Evolutionary conservation across 2,888 invertebrate species (phyloP).

Genomic region (Drosophila maculinotata): DNA sequence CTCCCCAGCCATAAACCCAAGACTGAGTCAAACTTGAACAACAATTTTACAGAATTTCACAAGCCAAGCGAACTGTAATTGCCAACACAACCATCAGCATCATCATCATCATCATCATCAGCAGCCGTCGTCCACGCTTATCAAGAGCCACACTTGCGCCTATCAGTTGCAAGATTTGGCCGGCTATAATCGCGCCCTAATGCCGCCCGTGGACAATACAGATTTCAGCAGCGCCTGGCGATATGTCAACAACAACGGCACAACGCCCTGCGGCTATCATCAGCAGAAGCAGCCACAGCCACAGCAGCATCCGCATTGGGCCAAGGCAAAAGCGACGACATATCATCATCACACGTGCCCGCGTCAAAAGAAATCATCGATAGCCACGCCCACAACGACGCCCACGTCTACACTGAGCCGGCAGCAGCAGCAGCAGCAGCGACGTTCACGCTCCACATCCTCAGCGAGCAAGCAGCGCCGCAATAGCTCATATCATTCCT

Average conservation of each 20-base stretch:
- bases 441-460: slow-evolving; percentile 63
- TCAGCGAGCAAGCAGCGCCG: slow-evolving; percentile 74
- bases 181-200: slow-evolving; percentile 77
- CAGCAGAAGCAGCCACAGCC: slow-evolving; percentile 50
- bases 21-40: slow-evolving; percentile 10
- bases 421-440: slow-evolving; percentile 63
- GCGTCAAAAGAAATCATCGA: slow-evolving; percentile 53
- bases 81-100: slow-evolving; percentile 49
- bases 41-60: slow-evolving; percentile 75
- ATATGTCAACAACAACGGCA: slow-evolving; percentile 68
- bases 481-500: slow-evolving; percentile 82
- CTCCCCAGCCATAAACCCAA: no score
- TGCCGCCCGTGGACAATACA: slow-evolving; percentile 83
- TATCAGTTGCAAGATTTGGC: slow-evolving; percentile 82
- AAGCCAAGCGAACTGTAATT: slow-evolving; percentile 74
- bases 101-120: slow-evolving; percentile 49
- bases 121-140: slow-evolving; percentile 60
- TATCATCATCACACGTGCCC: slow-evolving; percentile 75
- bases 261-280: slow-evolving; percentile 60
- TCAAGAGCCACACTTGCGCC: slow-evolving; percentile 80
- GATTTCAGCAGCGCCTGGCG: slow-evolving; percentile 69
- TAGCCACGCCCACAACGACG: slow-evolving; percentile 24
- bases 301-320: slow-evolving; percentile 38
- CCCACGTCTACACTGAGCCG: slow-evolving; percentile 31
- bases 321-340: slow-evolving; percentile 42